Conservation (phyloP, 2,797 vertebrate genomes). For the Helarctos malayanus region DNA sequence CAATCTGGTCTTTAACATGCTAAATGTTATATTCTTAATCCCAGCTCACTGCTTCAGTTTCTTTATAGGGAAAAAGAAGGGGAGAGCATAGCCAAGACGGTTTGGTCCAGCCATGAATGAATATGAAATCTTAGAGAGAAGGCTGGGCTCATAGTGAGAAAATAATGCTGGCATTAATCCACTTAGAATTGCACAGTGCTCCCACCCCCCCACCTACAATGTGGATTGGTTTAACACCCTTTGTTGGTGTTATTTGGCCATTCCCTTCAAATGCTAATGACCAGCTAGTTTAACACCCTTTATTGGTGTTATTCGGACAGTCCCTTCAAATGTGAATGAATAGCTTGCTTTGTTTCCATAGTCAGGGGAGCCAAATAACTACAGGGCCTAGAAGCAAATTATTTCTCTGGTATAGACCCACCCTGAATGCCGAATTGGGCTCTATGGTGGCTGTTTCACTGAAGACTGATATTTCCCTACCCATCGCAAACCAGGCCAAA, state of each 20-base stretch:
- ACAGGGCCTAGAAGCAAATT: constrained; percentile 84
- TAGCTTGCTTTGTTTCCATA: constrained; percentile 85
- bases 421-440: constrained; percentile 84
- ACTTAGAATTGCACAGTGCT: constrained; percentile 75
- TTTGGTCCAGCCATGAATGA: constrained; percentile 47
- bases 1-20: not conserved
- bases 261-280: constrained; percentile 87
- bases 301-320: constrained; percentile 84
- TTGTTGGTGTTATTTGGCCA: constrained; percentile 84
- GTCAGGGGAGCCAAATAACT: constrained; percentile 83
- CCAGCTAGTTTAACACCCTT: constrained; percentile 83
- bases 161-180: constrained; percentile 81
- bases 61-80: constrained; percentile 28
- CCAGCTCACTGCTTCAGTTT: constrained; percentile 37
- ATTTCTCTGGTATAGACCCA: constrained; percentile 83
- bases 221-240: constrained; percentile 82
- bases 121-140: constrained; percentile 56
- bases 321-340: constrained; percentile 84
- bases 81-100: constrained; percentile 52
- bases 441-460: constrained; percentile 78
- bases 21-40: constrained; percentile 29
- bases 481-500: constrained; percentile 80
- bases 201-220: constrained; percentile 66
- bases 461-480: constrained; percentile 80
- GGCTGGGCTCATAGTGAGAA: constrained; percentile 69